Evolutionary conservation across 2,113 vertebrate species (phyloP), one percentile per base, ranked within the genome.

Genomic region (Rattus norvegicus): DNA sequence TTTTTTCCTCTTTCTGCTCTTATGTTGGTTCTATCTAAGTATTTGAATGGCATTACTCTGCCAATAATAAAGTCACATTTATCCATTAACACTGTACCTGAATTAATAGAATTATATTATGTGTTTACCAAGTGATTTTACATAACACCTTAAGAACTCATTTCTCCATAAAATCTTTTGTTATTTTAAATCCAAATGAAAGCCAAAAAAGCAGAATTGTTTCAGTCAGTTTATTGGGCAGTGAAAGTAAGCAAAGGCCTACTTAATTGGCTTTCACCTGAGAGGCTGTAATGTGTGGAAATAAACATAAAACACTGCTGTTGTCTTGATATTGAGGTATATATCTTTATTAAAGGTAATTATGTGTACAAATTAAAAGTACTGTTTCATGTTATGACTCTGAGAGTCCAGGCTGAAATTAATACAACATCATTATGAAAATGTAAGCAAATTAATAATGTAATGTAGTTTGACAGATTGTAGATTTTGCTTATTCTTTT

Each of bases 181-280:
- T 92, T 30, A 54, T 85, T 80, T 90, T 91, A 63, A 92, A 95
- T 49, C 63, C 80, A 94, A 95, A 90, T 75, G 84, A 90, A 96
- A 88, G 59, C 1, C 16, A 88, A 72, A 91, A 76, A 43, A 61
- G 4, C 14, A 89, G 26, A 5, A 39, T 79, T 85, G 5, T 5
- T 88, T 92, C 43, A 88, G 0, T 96, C 22, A 88, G 39, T 91
- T 13, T 43, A 90, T 70, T 73, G 7, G 6, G n/a, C 76, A 88
- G 88, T 63, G 65, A 92, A 96, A 84, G 47, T 59, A 83, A 67
- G 73, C 79, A 65, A 94, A 92, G 10, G 13, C 0, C 22, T 19
- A 85, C 85, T 91, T 96, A 93, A 96, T 92, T 2, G 72, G 0
- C 47, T 90, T 77, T 93, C 39, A 73, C 19, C 26, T 90, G 7